Evolutionary conservation across 1,140 invertebrate genomes (phyloP).

Genomic region (Drosophila pruinosa): DNA sequence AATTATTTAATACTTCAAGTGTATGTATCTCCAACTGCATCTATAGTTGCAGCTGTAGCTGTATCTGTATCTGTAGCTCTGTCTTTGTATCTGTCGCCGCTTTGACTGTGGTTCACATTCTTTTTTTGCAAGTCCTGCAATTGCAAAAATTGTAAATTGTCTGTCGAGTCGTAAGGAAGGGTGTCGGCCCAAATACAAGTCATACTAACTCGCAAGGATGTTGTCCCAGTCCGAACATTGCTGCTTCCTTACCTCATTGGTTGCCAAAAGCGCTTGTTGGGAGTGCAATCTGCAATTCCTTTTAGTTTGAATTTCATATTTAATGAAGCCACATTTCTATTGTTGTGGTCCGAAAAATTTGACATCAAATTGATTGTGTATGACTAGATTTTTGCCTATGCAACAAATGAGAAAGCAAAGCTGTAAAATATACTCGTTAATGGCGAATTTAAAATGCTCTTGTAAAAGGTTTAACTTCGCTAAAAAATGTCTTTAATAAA

Average conservation of each 20-base stretch:
- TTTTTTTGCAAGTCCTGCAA: slow-evolving; percentile 24
- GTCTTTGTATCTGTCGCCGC: slow-evolving; percentile 26
- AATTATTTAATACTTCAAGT: slow-evolving; percentile 81
- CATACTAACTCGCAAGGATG: slow-evolving; percentile 13
- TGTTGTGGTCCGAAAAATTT: slow-evolving; percentile 59
- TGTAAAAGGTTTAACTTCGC: too few relatives aligned
- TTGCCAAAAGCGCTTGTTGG: too few relatives aligned
- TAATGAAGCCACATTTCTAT: slow-evolving; percentile 71
- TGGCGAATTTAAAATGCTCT: slow-evolving; percentile 13
- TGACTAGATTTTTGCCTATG: slow-evolving; percentile 35
- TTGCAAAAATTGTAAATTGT: slow-evolving; percentile 63
- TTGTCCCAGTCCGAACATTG: slow-evolving; percentile 2
- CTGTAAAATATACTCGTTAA: not conserved
- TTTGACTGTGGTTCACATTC: slow-evolving; percentile 36
- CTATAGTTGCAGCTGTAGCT: not conserved
- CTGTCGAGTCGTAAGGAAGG: not conserved
- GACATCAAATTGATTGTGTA: slow-evolving; percentile 53
- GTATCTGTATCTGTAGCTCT: slow-evolving; percentile 14
- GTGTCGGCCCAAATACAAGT: slow-evolving; percentile 22
- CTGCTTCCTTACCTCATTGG: not conserved
- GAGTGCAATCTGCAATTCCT: slow-evolving; percentile 58
- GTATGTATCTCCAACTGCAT: slow-evolving; percentile 35
- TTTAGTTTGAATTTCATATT: slow-evolving; percentile 72
- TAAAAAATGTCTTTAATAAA: too few relatives aligned
- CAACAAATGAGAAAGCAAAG: slow-evolving; percentile 23